Conservation (phyloP, 2,797 vertebrate genomes). For the Lerista edwardsae region DNA sequence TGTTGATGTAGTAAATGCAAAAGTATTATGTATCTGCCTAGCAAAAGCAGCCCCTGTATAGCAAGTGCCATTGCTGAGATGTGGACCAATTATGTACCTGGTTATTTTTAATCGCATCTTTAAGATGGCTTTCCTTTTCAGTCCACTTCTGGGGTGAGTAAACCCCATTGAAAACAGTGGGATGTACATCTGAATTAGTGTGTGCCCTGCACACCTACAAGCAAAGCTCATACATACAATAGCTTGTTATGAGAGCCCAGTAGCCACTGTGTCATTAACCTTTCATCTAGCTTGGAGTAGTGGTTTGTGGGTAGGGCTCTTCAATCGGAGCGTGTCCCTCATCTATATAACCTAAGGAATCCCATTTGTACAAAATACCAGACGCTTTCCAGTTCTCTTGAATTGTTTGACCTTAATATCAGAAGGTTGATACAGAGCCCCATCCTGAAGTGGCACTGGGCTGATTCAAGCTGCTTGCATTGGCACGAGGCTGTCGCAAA, state of each 20-base stretch:
- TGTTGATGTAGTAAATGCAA: too few species aligned
- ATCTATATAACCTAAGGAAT: background rate
- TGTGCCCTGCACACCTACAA: background rate
- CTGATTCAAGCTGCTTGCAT: too few species aligned
- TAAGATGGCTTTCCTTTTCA: too few species aligned
- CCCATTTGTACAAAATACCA: background rate
- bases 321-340: background rate
- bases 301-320: background rate
- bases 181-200: background rate
- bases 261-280: background rate
- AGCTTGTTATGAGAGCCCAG: background rate
- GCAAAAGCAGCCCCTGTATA: background rate
- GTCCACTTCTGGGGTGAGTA: background rate
- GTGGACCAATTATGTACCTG: background rate
- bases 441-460: too few species aligned
- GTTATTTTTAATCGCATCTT: too few species aligned
- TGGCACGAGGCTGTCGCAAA: too few species aligned
- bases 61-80: background rate
- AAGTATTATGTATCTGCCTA: background rate
- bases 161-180: background rate
- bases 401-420: background rate
- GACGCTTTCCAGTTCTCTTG: background rate
- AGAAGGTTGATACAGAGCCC: background rate
- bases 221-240: background rate
- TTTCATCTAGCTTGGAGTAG: background rate